Conservation (phyloP, 2,797 vertebrate genomes). For the Onychomys arenicola region DNA sequence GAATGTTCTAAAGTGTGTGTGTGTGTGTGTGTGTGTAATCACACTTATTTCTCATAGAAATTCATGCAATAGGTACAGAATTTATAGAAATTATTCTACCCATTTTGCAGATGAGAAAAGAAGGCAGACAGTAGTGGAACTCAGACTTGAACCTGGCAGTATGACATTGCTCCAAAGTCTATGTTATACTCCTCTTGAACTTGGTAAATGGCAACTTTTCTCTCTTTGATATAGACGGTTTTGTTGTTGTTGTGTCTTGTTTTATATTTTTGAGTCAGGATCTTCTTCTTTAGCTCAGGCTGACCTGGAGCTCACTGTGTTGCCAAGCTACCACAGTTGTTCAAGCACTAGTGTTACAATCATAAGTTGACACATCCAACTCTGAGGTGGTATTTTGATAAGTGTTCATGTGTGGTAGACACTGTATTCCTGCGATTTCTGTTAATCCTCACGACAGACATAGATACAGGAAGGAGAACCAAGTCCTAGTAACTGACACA, state of each 20-base stretch:
- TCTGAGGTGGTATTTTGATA: conserved; percentile 4
- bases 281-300: background rate
- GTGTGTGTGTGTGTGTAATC: background rate
- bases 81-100: background rate
- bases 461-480: conserved; percentile 9
- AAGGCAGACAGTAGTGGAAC: background rate
- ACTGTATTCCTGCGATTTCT: background rate
- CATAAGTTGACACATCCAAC: background rate
- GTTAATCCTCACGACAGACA: background rate
- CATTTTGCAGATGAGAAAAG: conserved; percentile 41
- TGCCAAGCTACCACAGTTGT: background rate
- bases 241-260: background rate
- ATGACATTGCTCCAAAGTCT: background rate
- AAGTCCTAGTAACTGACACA: background rate
- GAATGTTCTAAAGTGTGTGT: background rate
- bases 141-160: background rate
- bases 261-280: background rate
- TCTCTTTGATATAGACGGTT: background rate
- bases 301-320: background rate
- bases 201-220: background rate
- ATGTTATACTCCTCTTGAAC: background rate
- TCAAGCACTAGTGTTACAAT: background rate
- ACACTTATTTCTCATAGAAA: conserved; percentile 2
- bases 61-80: background rate
- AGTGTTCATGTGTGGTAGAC: background rate